phyloP scores from a whole-genome alignment of 2,888 invertebrate genomes.

The Augiades crinisus region DNA sequence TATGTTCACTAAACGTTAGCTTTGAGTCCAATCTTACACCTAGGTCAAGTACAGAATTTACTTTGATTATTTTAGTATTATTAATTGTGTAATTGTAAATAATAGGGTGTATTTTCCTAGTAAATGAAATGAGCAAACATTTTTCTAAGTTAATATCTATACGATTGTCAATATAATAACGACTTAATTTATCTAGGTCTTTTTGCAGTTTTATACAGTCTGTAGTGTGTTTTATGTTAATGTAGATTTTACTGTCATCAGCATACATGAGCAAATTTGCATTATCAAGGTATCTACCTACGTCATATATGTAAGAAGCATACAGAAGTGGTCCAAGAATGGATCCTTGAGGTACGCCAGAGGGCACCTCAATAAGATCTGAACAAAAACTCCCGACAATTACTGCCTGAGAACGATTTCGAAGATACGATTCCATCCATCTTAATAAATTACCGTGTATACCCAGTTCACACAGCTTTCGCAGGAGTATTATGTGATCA shows the following conservation, averaged over 20 bases:
- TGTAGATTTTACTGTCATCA: conserved; percentile 27
- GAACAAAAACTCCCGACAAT: conserved; percentile 5
- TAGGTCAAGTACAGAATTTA: not conserved
- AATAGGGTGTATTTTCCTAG: not conserved
- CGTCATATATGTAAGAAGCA: conserved; percentile 31
- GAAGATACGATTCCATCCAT: conserved; percentile 28
- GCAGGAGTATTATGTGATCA: conserved; percentile 25
- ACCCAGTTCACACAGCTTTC: conserved; percentile 22
- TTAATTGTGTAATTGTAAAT: not conserved
- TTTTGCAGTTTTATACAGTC: conserved; percentile 21
- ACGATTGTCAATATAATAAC: conserved; percentile 11
- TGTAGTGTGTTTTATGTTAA: not conserved
- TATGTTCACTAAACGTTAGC: conserved; percentile 1
- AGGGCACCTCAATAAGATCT: conserved; percentile 25
- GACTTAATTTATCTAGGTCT: not conserved
- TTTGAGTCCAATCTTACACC: not conserved
- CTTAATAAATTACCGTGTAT: conserved; percentile 27
- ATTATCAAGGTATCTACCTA: conserved; percentile 13
- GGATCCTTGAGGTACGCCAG: conserved; percentile 36
- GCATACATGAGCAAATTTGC: conserved; percentile 20
- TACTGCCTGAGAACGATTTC: conserved; percentile 25
- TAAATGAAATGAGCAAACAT: not conserved
- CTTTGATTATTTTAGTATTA: not conserved
- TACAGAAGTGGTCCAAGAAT: conserved; percentile 33
- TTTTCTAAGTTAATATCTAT: conserved; percentile 16